phyloP scores from a whole-genome alignment of 2,113 vertebrate species.

The Platycercus adscitus region DNA sequence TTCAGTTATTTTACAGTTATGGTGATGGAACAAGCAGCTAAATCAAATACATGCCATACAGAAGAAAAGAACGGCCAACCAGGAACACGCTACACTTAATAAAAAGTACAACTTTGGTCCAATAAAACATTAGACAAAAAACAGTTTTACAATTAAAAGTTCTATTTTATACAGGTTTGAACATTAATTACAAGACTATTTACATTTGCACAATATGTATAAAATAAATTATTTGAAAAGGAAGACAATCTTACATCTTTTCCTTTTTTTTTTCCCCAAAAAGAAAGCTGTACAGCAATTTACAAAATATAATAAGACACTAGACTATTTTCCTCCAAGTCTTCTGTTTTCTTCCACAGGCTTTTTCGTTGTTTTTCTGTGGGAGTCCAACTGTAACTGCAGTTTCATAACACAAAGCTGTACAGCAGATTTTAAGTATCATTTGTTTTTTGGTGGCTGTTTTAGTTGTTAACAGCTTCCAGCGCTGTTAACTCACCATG shows the following conservation, averaged over 20 bases:
- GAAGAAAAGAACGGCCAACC: constrained; percentile 76
- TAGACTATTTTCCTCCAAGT: constrained; percentile 63
- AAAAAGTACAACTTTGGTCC: constrained; percentile 95
- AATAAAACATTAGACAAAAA: constrained; percentile 93
- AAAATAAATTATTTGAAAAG: constrained; percentile 99
- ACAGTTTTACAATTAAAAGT: constrained; percentile 95
- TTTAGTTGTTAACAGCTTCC: constrained; percentile 76
- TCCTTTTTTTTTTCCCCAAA: constrained; percentile 57
- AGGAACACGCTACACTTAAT: constrained; percentile 81
- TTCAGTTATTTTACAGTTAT: constrained; percentile 82
- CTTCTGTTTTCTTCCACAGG: constrained; percentile 72
- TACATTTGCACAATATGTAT: constrained; percentile 99
- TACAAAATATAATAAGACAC: constrained; percentile 77
- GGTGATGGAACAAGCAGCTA: constrained; percentile 81
- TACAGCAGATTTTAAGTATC: constrained; percentile 41
- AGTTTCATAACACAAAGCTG: constrained; percentile 50
- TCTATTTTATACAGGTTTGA: constrained; percentile 92
- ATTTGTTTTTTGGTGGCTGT: constrained; percentile 62
- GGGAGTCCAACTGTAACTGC: constrained; percentile 59
- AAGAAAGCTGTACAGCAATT: constrained; percentile 89
- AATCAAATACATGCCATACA: constrained; percentile 86
- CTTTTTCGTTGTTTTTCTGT: constrained; percentile 54
- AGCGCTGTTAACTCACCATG: constrained; percentile 69
- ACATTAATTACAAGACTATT: constrained; percentile 97
- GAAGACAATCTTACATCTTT: constrained; percentile 90